These are phyloP conservation scores for Frankliniella intonsa DNA, from an alignment of 2,888 invertebrate genomes.

Conservation along the genomic window DNA sequence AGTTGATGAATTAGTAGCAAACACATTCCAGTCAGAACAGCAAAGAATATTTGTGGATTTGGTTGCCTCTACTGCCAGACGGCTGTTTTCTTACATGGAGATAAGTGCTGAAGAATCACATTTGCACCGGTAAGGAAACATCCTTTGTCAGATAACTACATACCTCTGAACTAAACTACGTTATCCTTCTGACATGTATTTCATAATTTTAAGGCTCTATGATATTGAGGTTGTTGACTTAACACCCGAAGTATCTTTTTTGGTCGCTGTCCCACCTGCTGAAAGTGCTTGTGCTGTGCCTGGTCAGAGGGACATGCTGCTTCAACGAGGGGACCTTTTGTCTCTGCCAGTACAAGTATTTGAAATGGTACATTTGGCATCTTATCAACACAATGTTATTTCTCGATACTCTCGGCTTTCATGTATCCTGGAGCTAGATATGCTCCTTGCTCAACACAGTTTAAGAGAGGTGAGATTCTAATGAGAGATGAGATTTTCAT, in stretches of 20 bases:
- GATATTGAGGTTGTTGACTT: constrained; percentile 92
- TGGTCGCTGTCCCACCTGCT: constrained; percentile 86
- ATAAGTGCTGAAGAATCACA: constrained; percentile 64
- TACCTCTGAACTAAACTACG: not conserved
- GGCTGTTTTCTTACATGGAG: constrained; percentile 76
- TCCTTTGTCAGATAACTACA: not conserved
- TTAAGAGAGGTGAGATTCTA: constrained; percentile 67
- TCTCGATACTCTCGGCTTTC: constrained; percentile 88
- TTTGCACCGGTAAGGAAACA: constrained; percentile 52
- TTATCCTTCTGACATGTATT: not conserved
- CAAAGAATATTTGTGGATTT: constrained; percentile 76
- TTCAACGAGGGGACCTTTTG: constrained; percentile 78
- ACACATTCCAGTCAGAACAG: constrained; percentile 54
- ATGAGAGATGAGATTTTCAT: constrained; percentile 4
- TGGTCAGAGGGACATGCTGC: constrained; percentile 76
- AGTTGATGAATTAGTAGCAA: not conserved
- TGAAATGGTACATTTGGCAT: constrained; percentile 85
- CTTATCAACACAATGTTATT: constrained; percentile 87
- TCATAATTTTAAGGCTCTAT: constrained; percentile 60
- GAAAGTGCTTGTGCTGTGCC: constrained; percentile 90
- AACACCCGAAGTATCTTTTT: constrained; percentile 82
- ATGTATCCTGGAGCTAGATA: constrained; percentile 88
- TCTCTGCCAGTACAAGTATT: constrained; percentile 84
- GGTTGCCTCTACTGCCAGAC: constrained; percentile 66
- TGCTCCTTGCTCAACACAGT: constrained; percentile 84